Percentiles rank a stretch among this genome's conserved stretches.
phyloP scores from a whole-genome alignment of 2,797 vertebrate genomes.

The Erpetoichthys calabaricus region DNA sequence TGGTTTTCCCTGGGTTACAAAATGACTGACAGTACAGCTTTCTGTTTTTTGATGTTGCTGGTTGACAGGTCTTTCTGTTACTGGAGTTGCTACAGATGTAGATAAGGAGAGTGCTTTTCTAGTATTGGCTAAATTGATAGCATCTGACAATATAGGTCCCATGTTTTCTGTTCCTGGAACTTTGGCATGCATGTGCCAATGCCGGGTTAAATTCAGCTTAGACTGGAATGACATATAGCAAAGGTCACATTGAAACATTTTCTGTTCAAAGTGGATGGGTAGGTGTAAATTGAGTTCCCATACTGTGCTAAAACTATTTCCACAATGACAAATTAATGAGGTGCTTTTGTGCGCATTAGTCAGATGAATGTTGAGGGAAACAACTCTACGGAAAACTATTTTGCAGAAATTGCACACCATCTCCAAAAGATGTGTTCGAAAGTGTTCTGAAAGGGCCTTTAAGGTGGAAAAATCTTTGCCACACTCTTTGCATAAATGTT shows the following conservation, averaged over 20 bases:
- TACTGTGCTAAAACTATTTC: constrained; percentile 19
- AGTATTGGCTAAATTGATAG: too few species aligned
- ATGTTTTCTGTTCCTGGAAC: too few species aligned
- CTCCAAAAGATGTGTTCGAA: constrained; percentile 24
- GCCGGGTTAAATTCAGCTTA: too few species aligned
- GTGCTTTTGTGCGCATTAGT: constrained; percentile 28
- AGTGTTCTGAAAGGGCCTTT: constrained; percentile 24
- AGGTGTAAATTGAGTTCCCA: constrained; percentile 41
- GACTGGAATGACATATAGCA: too few species aligned
- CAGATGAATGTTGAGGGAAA: constrained; percentile 30
- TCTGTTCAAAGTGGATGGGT: constrained; percentile 4
- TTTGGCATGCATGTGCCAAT: too few species aligned
- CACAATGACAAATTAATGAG: constrained; percentile 26
- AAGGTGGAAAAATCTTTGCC: constrained; percentile 23
- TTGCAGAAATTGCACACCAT: constrained; percentile 35
- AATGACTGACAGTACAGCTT: too few species aligned
- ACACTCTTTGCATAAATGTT: constrained; percentile 36
- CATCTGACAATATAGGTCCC: too few species aligned
- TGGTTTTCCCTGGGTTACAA: too few species aligned
- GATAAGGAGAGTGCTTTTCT: too few species aligned
- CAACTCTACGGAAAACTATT: constrained; percentile 28
- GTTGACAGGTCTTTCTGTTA: too few species aligned
- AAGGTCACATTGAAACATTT: neutral
- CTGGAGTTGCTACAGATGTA: too few species aligned
- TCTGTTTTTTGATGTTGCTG: too few species aligned